These are phyloP conservation scores for Lepidiolamprologus cunningtoni DNA, from an alignment of 2,113 vertebrate species.

Conservation along the genomic window DNA sequence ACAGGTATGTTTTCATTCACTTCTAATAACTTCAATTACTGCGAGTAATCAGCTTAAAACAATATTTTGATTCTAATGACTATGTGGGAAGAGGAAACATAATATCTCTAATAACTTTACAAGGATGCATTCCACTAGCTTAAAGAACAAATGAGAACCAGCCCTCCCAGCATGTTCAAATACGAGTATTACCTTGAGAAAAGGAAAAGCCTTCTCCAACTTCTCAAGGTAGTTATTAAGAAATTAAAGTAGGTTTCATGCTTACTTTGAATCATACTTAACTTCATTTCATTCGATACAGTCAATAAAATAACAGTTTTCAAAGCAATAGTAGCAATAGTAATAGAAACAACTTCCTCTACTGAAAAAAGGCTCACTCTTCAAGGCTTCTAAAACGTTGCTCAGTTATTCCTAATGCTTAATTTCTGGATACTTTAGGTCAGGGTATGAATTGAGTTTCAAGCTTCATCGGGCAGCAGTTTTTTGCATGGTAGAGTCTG, in stretches of 20 bases:
- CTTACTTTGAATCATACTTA: background rate
- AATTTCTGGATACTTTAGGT: background rate
- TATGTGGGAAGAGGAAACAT: background rate
- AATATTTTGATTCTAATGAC: constrained; percentile 33
- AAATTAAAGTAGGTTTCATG: background rate
- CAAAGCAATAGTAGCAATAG: background rate
- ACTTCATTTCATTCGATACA: background rate
- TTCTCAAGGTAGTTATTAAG: background rate
- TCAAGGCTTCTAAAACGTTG: background rate
- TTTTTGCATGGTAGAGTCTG: background rate
- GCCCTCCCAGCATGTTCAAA: background rate
- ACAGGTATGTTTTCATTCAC: constrained; percentile 6
- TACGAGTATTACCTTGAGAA: background rate
- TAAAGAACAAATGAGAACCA: background rate
- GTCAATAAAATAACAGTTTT: background rate
- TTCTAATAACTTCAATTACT: constrained; percentile 15
- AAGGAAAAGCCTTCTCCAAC: background rate
- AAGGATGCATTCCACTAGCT: background rate
- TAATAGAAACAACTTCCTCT: background rate
- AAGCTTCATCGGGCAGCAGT: background rate
- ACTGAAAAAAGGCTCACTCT: background rate
- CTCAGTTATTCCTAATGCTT: background rate
- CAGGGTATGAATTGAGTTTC: background rate
- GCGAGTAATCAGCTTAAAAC: background rate
- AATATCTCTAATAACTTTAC: constrained; percentile 7